Evolutionary conservation across 2,797 vertebrate genomes (phyloP).

Genomic region (Enteromius paludinosus): DNA sequence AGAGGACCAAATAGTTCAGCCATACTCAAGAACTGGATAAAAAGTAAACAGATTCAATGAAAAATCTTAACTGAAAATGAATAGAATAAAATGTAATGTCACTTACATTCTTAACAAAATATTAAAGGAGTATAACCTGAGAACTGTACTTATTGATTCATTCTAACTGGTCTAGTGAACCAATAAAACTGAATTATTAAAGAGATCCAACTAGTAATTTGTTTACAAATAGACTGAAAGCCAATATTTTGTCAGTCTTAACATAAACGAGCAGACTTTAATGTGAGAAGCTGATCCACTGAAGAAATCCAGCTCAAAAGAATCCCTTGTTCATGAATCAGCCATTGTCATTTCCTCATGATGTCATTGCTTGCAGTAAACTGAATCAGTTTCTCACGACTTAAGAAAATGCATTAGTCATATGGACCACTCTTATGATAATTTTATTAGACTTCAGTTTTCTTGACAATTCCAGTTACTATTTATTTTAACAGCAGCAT

Average conservation of each 20-base stretch:
- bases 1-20: neutral
- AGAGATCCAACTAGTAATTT: slow-evolving; percentile 11
- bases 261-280: neutral
- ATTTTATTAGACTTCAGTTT: neutral
- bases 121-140: neutral
- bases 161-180: neutral
- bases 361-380: slow-evolving; percentile 4
- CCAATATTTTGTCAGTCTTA: neutral
- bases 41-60: neutral
- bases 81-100: neutral
- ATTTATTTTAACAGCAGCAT: neutral
- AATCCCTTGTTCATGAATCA: neutral
- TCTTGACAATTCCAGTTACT: neutral
- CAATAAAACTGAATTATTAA: neutral
- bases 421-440: neutral
- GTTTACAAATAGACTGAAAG: neutral
- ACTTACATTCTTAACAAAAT: neutral
- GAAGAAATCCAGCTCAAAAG: neutral
- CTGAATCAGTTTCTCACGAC: neutral
- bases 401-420: slow-evolving; percentile 6
- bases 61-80: neutral
- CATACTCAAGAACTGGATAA: neutral
- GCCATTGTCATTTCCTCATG: neutral
- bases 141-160: neutral
- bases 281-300: neutral